Conservation (phyloP, 2,888 invertebrate genomes). For the Diogma glabrata region DNA sequence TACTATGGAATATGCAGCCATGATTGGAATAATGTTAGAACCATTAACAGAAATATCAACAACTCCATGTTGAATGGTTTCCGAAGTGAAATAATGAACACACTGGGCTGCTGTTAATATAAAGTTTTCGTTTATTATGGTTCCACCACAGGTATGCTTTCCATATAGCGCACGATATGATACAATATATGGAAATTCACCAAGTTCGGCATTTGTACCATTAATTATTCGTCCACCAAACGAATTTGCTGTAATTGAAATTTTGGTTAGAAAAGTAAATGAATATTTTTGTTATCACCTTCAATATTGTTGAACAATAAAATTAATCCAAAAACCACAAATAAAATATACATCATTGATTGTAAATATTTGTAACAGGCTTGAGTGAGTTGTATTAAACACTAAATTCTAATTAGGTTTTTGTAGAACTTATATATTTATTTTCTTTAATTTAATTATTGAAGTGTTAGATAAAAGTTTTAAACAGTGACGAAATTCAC, state of each 20-base stretch:
- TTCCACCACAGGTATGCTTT: background rate
- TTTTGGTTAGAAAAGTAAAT: too few species aligned
- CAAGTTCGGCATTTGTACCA: background rate
- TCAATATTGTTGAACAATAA: too few species aligned
- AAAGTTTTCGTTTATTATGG: background rate
- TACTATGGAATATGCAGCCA: background rate
- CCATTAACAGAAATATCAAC: background rate
- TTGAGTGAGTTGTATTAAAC: too few species aligned
- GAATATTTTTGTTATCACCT: too few species aligned
- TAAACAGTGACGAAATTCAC: too few species aligned
- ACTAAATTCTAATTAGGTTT: too few species aligned
- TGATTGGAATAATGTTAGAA: background rate
- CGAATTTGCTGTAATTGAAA: background rate
- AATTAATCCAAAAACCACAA: too few species aligned
- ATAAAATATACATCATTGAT: too few species aligned
- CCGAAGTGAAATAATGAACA: background rate
- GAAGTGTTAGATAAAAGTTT: too few species aligned
- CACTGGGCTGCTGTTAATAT: background rate
- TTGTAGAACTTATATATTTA: too few species aligned
- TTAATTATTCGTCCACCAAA: background rate
- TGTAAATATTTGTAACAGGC: too few species aligned
- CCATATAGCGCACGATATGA: background rate
- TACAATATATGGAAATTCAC: conserved; percentile 3
- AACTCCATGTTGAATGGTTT: background rate
- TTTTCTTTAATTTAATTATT: too few species aligned